Base-by-base conservation (phyloP, 2,797 vertebrate genomes). In the Hafferia zeledoni region DNA sequence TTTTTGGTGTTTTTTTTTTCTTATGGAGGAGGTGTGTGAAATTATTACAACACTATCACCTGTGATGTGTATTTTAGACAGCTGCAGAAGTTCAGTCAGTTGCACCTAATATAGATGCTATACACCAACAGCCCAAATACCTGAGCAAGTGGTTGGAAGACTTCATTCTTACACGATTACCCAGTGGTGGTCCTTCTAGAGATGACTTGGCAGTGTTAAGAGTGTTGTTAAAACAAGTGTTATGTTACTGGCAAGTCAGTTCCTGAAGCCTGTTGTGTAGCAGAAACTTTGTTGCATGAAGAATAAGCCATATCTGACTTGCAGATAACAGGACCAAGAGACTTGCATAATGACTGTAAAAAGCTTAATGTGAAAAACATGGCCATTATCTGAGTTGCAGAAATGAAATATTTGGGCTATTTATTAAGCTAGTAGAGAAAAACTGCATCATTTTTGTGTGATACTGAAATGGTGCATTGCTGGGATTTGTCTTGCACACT, bases 31-130 rank as follows among this genome's bases (percentile, higher is more conserved):
- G 6, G 4, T 30, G 1, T 43, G 15, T 35, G 18, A 80, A 60
- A 35, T 35, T 65, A 14, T 7, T 67, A 33, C 11, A 43, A 0
- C 53, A 13, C 0, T 50, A 0, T 85, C 35, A 27, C 11, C 8
- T 30, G 1, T 43, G 41, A 64, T 30, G 10, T 15, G 11, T 69
- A 6, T 76, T 90, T 75, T 33, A 64, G 50, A 35, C 25, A 83
- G 27, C 43, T 57, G 25, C 31, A 44, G 49, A 28, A 41, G 30
- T 52, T 83, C 39, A 57, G 18, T n/a, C 23, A 71, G 16, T 57
- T 65, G 10, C 15, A 27, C 23, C 52, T 18, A 23, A 14, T 37
- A 10, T 0, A 35, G 50, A 12, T 80, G 9, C 11, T 25, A 0
- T 33, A 39, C 17, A 64, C 25, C 41, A 60, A 14, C 15, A 47